Conservation (phyloP, 2,888 invertebrate genomes). For the Gastracanthus pulcherrimus region DNA sequence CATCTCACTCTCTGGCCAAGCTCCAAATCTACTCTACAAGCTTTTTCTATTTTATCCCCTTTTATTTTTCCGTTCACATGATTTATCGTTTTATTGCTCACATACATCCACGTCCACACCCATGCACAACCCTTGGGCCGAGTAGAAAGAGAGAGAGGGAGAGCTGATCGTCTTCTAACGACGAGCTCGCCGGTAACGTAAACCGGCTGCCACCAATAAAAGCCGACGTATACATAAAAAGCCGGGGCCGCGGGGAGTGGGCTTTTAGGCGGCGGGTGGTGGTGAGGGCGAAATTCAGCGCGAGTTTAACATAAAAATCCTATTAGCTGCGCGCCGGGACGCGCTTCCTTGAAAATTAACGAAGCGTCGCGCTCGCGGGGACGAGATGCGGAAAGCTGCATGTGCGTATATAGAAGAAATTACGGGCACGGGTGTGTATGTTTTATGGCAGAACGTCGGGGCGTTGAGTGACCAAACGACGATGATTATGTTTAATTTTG, state of each 20-base stretch:
- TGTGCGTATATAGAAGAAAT: too few species aligned
- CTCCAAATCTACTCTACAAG: slow-evolving; percentile 73
- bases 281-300: too few species aligned
- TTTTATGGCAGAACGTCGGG: background rate
- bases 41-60: slow-evolving; percentile 64
- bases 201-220: slow-evolving; percentile 42
- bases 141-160: too few species aligned
- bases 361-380: slow-evolving; percentile 31
- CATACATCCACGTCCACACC: background rate
- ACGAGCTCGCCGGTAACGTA: slow-evolving; percentile 5
- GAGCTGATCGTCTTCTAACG: slow-evolving; percentile 39
- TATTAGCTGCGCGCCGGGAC: slow-evolving; percentile 48
- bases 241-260: background rate
- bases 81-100: slow-evolving; percentile 69
- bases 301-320: slow-evolving; percentile 54
- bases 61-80: slow-evolving; percentile 69
- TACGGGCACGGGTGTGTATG: background rate
- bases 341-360: slow-evolving; percentile 47
- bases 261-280: too few species aligned
- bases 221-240: slow-evolving; percentile 20
- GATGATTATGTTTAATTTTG: too few species aligned
- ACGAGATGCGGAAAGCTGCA: too few species aligned
- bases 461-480: background rate
- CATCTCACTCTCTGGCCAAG: slow-evolving; percentile 64
- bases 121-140: too few species aligned